Conservation (phyloP, 2,888 invertebrate species). For the Cheiracanthium punctorium region DNA sequence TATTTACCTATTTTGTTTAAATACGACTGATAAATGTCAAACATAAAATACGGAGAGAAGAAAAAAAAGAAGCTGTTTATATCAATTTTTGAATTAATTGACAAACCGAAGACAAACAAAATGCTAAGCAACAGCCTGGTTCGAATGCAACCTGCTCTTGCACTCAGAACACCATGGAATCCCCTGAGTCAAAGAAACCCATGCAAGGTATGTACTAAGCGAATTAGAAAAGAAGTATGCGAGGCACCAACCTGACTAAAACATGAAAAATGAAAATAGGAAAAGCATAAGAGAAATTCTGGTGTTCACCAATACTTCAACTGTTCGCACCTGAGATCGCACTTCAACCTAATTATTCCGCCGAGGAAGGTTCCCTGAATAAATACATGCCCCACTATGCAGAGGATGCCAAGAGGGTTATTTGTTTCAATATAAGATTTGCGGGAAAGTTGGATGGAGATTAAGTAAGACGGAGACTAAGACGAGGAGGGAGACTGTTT, state of each 20-base stretch:
- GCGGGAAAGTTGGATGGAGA: constrained; percentile 5
- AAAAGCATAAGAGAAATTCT: not conserved
- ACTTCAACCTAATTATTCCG: constrained; percentile 54
- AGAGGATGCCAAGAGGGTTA: constrained; percentile 27
- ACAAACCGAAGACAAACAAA: no score
- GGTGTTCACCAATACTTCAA: constrained; percentile 1
- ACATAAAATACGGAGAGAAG: no score
- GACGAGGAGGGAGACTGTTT: not conserved
- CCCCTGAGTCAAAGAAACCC: not conserved
- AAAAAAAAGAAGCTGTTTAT: no score
- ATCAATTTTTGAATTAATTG: no score
- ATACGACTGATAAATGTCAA: no score
- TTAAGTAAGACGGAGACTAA: not conserved
- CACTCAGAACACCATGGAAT: not conserved
- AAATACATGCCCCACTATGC: constrained; percentile 25
- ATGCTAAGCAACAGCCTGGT: no score
- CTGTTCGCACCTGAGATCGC: constrained; percentile 36
- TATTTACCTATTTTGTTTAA: no score
- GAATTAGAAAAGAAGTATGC: constrained; percentile 2
- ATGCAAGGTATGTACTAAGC: not conserved
- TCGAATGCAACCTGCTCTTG: no score
- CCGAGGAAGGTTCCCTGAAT: constrained; percentile 3
- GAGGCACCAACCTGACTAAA: not conserved
- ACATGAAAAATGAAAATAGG: constrained; percentile 5
- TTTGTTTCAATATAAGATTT: constrained; percentile 62